Evolutionary conservation across 2,888 invertebrate genomes (phyloP).

Genomic region (Perizoma flavofasciatum): DNA sequence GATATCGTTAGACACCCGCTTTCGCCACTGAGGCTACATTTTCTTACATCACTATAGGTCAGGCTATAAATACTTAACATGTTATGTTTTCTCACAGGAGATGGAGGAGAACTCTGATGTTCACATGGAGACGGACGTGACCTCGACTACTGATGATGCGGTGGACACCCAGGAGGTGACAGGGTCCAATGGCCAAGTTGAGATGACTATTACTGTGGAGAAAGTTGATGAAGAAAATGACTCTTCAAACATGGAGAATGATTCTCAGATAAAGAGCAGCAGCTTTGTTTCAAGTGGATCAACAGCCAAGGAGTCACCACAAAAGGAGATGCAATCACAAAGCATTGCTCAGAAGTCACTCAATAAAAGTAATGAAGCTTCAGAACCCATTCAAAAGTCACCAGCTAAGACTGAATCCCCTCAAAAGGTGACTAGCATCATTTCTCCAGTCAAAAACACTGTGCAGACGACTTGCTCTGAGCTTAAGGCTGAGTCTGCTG

Average conservation of each 20-base stretch:
- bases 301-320: slow-evolving; percentile 9
- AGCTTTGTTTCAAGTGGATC: slow-evolving; percentile 26
- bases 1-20: slow-evolving; percentile 31
- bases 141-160: slow-evolving; percentile 68
- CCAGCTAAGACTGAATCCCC: slow-evolving; percentile 37
- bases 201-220: slow-evolving; percentile 69
- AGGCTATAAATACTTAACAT: slow-evolving; percentile 56
- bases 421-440: slow-evolving; percentile 21
- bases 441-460: slow-evolving; percentile 10
- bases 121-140: slow-evolving; percentile 74
- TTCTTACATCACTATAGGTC: slow-evolving; percentile 55
- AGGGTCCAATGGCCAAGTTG: slow-evolving; percentile 60
- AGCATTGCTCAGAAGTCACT: slow-evolving; percentile 25
- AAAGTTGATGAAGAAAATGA: slow-evolving; percentile 57
- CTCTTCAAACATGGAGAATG: slow-evolving; percentile 37
- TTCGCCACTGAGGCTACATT: slow-evolving; percentile 40
- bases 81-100: slow-evolving; percentile 60
- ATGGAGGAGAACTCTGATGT: slow-evolving; percentile 72
- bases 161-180: slow-evolving; percentile 61
- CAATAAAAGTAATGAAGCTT: slow-evolving; percentile 30
- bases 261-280: slow-evolving; percentile 24
- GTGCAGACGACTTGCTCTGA: slow-evolving; percentile 26
- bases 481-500: slow-evolving; percentile 44
- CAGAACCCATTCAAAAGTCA: slow-evolving; percentile 35
- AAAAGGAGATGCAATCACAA: slow-evolving; percentile 10